A percentile compares a stretch with the other conserved stretches of the same genome.
Evolutionary conservation across 2,113 vertebrate species (phyloP).

Genomic region (Poeciliopsis turrubarensis): DNA sequence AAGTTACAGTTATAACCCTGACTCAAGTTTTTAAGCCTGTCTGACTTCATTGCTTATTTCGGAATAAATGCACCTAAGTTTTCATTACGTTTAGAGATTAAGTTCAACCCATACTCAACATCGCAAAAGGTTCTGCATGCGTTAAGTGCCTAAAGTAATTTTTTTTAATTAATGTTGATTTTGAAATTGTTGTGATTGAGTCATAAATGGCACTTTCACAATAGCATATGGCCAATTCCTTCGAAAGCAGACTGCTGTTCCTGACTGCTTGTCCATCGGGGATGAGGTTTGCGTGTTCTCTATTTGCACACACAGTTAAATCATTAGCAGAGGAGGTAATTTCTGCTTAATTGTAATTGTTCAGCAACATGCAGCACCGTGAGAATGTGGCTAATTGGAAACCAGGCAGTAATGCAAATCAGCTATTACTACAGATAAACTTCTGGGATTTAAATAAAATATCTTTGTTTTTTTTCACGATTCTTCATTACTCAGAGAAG

Average conservation of each 20-base stretch:
- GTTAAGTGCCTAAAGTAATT: no score
- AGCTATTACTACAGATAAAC: constrained; percentile 29
- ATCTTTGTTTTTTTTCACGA: neutral
- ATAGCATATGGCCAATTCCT: neutral
- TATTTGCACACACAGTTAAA: constrained; percentile 14
- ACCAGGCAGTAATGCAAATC: constrained; percentile 17
- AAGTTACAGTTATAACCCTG: neutral
- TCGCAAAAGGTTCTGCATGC: neutral
- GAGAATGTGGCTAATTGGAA: constrained; percentile 26
- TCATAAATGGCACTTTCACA: neutral
- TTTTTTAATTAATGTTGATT: neutral
- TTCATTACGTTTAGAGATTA: neutral
- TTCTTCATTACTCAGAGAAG: constrained; percentile 6
- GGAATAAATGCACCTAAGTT: neutral
- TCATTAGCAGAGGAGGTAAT: constrained; percentile 25
- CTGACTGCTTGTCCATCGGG: neutral
- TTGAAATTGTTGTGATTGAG: neutral
- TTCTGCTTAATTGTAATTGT: constrained; percentile 26
- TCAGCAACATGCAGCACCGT: constrained; percentile 25
- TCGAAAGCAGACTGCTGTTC: neutral
- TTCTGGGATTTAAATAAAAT: neutral
- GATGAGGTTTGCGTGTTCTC: neutral
- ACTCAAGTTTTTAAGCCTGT: neutral
- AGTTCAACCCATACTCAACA: neutral
- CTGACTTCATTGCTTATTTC: neutral